Conservation (phyloP, 2,797 vertebrate species). For the Sylvia borin region DNA sequence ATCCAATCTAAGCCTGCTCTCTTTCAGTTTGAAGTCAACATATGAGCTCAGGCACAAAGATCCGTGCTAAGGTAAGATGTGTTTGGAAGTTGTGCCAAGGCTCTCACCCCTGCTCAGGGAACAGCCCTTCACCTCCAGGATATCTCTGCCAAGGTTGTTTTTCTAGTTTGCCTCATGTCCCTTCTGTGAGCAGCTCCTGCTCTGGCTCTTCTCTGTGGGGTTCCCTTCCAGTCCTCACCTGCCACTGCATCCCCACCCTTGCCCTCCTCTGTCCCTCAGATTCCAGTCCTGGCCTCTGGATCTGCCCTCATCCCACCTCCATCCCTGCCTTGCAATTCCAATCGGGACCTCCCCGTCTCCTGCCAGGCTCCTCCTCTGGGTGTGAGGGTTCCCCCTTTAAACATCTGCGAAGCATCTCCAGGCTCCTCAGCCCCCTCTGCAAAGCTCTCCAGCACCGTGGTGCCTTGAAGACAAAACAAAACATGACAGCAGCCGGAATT, state of each 20-base stretch:
- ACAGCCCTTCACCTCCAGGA: neutral
- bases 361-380: neutral
- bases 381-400: neutral
- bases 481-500: slow-evolving; percentile 36
- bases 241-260: rapidly evolving
- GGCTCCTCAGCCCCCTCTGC: neutral
- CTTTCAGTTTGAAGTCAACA: neutral
- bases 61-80: neutral
- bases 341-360: neutral
- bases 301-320: neutral
- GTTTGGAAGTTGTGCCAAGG: neutral
- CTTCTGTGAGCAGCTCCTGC: neutral
- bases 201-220: neutral
- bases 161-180: neutral
- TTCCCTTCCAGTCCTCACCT: neutral
- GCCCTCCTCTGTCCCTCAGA: neutral
- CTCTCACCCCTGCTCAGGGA: neutral
- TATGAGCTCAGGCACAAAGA: rapidly evolving
- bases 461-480: slow-evolving; percentile 51
- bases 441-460: slow-evolving; percentile 17
- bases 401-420: slow-evolving; percentile 49
- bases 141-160: neutral
- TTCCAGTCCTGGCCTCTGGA: neutral
- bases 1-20: rapidly evolving
- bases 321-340: neutral